Evolutionary conservation across 2,113 vertebrate species (phyloP).

Genomic region (Antechinus stuartii): DNA sequence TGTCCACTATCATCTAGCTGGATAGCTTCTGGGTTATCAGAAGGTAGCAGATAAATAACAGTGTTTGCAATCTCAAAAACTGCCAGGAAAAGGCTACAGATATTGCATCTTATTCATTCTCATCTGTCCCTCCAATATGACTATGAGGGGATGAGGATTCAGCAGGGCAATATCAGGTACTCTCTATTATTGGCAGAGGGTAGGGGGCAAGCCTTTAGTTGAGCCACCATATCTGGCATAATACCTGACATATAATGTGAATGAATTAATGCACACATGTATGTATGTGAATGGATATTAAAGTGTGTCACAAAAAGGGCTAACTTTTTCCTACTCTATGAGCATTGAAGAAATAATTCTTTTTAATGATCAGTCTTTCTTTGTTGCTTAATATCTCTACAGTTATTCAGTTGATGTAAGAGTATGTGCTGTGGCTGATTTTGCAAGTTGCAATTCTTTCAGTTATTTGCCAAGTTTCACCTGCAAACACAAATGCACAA

Average conservation of each 20-base stretch:
- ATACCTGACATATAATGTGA: accelerated
- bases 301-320: background rate
- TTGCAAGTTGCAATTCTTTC: conserved; percentile 85
- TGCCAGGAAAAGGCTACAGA: background rate
- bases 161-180: background rate
- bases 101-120: background rate
- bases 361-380: conserved; percentile 60
- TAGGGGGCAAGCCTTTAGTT: background rate
- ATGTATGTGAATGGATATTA: no score
- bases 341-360: conserved; percentile 50
- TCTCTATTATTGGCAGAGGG: background rate
- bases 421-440: conserved; percentile 78
- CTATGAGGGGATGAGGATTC: background rate
- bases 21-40: background rate
- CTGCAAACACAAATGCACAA: conserved; percentile 45
- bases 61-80: background rate
- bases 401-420: conserved; percentile 85
- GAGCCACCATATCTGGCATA: accelerated
- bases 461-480: conserved; percentile 85
- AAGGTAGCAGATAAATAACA: background rate
- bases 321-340: background rate
- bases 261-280: accelerated
- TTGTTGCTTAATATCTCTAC: conserved; percentile 82
- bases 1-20: background rate
- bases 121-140: background rate